These are phyloP conservation scores for Ornithoptera priamus DNA, from an alignment of 2,888 invertebrate genomes.

Conservation along the genomic window DNA sequence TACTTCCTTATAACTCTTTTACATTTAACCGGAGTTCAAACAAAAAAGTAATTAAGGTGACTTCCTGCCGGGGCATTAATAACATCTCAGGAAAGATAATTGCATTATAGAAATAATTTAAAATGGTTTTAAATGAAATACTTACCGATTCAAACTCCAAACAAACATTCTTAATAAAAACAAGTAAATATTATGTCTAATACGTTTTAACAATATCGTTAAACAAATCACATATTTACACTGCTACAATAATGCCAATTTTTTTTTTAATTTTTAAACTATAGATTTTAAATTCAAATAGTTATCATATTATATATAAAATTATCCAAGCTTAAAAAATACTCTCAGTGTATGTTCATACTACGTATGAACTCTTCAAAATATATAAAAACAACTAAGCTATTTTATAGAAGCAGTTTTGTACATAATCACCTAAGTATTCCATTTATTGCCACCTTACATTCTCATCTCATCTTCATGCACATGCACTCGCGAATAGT, in stretches of 20 bases:
- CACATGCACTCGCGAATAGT: not conserved
- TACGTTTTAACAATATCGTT: no score
- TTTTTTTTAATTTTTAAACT: no score
- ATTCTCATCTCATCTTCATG: not conserved
- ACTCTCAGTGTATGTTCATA: no score
- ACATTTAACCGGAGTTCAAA: slow-evolving; percentile 51
- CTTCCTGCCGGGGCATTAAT: slow-evolving; percentile 53
- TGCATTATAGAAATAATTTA: not conserved
- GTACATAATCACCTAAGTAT: not conserved
- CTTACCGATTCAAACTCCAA: not conserved
- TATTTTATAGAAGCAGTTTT: not conserved
- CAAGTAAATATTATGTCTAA: no score
- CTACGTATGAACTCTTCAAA: no score
- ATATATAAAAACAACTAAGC: no score
- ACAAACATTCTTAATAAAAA: not conserved
- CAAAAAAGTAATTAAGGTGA: slow-evolving; percentile 63
- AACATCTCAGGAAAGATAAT: slow-evolving; percentile 37
- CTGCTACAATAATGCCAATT: no score
- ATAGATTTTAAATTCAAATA: no score
- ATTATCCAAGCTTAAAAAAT: no score
- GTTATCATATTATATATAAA: no score
- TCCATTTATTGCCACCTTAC: not conserved
- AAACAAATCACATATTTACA: no score
- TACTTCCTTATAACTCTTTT: slow-evolving; percentile 44
- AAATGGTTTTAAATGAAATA: not conserved